phyloP scores from a whole-genome alignment of 53 echinoderm and acorn worm genomes.

The Paelopatides confundens region DNA sequence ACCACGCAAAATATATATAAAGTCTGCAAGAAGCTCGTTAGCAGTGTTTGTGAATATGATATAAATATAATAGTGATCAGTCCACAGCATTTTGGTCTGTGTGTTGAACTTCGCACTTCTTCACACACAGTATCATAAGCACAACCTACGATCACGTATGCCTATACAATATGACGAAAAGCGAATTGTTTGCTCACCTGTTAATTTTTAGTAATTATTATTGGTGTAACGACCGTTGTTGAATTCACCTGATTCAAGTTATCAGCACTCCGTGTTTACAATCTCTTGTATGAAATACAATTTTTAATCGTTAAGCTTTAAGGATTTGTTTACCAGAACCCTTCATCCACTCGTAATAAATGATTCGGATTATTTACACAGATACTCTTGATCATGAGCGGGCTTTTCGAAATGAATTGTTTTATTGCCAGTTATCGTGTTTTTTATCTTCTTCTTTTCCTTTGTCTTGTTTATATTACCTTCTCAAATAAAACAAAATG shows the following conservation, averaged over 20 bases:
- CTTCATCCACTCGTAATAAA: conserved; percentile 11
- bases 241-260: conserved; percentile 15
- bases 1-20: no score
- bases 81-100: no score
- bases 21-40: no score
- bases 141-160: not conserved
- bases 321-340: not conserved
- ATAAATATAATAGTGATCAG: no score
- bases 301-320: conserved; percentile 15
- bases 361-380: not conserved
- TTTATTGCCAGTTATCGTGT: not conserved
- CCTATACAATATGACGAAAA: not conserved
- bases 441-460: no score
- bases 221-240: conserved; percentile 4
- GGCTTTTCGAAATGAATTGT: not conserved
- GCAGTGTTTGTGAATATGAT: no score
- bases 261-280: conserved; percentile 17
- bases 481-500: no score
- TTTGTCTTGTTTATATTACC: no score
- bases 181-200: conserved; percentile 18
- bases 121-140: not conserved
- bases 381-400: not conserved
- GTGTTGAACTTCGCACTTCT: no score
- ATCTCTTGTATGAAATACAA: not conserved
- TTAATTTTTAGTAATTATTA: conserved; percentile 37